phyloP scores from a whole-genome alignment of 1,140 invertebrate species.

The Panagrolaimus sp. region DNA sequence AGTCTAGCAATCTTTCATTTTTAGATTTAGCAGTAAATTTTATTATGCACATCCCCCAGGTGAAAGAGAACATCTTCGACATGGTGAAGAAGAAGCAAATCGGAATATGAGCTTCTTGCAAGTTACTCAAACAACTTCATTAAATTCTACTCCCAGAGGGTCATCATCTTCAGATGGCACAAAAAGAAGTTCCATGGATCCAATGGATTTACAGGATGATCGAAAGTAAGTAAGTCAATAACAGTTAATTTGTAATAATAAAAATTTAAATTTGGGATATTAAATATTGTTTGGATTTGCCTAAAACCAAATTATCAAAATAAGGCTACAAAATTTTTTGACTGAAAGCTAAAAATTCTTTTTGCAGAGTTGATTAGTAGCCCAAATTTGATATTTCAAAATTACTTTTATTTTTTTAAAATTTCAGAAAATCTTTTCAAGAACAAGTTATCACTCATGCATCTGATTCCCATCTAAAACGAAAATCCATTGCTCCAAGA shows the following conservation, averaged over 20 bases:
- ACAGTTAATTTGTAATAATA: too few species aligned
- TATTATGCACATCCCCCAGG: slow-evolving; percentile 22
- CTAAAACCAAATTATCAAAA: too few species aligned
- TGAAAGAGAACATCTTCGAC: slow-evolving; percentile 10
- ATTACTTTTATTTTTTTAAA: not conserved
- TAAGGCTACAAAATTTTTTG: too few species aligned
- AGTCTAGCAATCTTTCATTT: slow-evolving; percentile 2
- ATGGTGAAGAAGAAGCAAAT: slow-evolving; percentile 13
- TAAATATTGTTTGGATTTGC: too few species aligned
- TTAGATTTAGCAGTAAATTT: slow-evolving; percentile 22
- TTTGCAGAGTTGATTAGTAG: too few species aligned
- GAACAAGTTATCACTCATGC: not conserved
- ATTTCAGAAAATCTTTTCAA: not conserved
- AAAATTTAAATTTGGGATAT: too few species aligned
- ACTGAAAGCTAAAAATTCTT: too few species aligned
- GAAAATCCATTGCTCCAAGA: not conserved
- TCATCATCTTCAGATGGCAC: slow-evolving; percentile 19
- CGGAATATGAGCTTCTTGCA: slow-evolving; percentile 18
- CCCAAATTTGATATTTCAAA: not conserved
- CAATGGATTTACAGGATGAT: not conserved
- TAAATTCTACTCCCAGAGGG: slow-evolving; percentile 22
- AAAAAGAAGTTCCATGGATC: not conserved
- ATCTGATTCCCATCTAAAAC: not conserved
- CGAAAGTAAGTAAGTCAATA: slow-evolving; percentile 5
- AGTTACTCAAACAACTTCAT: slow-evolving; percentile 29